Evolutionary conservation across 2,888 invertebrate genomes (phyloP).

Genomic region (Villa cingulata): DNA sequence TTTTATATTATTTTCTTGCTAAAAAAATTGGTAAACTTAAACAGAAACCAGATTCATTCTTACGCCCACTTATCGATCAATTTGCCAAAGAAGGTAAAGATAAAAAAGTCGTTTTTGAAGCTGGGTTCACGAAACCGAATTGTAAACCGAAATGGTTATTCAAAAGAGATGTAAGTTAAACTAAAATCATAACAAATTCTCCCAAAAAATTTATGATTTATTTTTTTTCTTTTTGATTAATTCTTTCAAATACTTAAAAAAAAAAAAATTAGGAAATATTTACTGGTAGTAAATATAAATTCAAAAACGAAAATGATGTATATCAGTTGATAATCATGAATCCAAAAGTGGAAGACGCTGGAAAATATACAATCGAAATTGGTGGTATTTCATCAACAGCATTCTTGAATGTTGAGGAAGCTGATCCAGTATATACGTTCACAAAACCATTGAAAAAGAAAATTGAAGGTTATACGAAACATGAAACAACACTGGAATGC

Average conservation of each 20-base stretch:
- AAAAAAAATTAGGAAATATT: slow-evolving; percentile 66
- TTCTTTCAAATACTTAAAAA: background rate
- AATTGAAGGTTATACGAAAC: slow-evolving; percentile 76
- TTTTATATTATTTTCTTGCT: too few species aligned
- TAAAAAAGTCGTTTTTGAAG: slow-evolving; percentile 86
- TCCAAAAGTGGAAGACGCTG: slow-evolving; percentile 93
- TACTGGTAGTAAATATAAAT: slow-evolving; percentile 91
- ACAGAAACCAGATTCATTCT: slow-evolving; percentile 88
- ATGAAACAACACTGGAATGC: slow-evolving; percentile 85
- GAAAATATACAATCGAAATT: slow-evolving; percentile 92
- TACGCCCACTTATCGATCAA: slow-evolving; percentile 88
- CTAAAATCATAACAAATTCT: background rate
- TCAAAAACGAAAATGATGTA: slow-evolving; percentile 80
- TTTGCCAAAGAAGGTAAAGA: slow-evolving; percentile 92
- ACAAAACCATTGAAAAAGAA: slow-evolving; percentile 80
- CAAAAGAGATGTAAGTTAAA: slow-evolving; percentile 73
- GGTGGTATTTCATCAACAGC: slow-evolving; percentile 78
- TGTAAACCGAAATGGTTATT: slow-evolving; percentile 85
- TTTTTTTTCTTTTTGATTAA: too few species aligned
- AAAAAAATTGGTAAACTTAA: too few species aligned
- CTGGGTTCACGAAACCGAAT: slow-evolving; percentile 93
- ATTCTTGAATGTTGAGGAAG: slow-evolving; percentile 92
- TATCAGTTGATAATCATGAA: slow-evolving; percentile 80
- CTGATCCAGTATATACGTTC: slow-evolving; percentile 89
- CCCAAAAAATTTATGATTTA: background rate